These are phyloP conservation scores for Zaprionus kolodkinae DNA, from an alignment of 1,140 invertebrate species.

Conservation along the genomic window DNA sequence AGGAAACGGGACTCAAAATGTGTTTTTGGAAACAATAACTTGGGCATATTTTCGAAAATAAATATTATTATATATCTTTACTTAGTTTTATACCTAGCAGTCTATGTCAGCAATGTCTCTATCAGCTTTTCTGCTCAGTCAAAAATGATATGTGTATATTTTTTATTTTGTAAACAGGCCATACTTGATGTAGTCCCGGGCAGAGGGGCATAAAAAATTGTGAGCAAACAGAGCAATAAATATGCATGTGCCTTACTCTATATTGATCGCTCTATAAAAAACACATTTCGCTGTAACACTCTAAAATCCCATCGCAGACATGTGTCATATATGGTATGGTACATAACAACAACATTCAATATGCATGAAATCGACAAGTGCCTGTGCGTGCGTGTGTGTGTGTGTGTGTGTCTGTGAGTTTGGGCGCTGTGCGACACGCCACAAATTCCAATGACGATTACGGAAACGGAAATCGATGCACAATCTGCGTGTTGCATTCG, in stretches of 20 bases:
- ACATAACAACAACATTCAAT: slow-evolving; percentile 45
- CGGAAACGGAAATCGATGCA: slow-evolving; percentile 72
- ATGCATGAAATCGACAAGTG: slow-evolving; percentile 47
- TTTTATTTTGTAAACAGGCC: background rate
- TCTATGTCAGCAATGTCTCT: background rate
- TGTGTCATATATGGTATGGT: slow-evolving; percentile 9
- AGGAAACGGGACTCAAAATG: background rate
- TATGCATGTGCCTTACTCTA: slow-evolving; percentile 24
- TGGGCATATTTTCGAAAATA: background rate
- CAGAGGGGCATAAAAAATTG: slow-evolving; percentile 8
- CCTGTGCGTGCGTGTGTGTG: slow-evolving; percentile 7
- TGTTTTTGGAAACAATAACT: background rate
- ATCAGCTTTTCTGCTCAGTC: background rate
- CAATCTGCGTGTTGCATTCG: slow-evolving; percentile 55
- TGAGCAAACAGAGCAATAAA: slow-evolving; percentile 22
- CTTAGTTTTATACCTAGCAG: background rate
- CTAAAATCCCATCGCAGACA: slow-evolving; percentile 18
- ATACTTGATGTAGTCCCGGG: background rate
- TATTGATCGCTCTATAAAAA: slow-evolving; percentile 23
- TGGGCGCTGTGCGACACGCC: slow-evolving; percentile 49
- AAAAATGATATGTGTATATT: background rate
- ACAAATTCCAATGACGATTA: slow-evolving; percentile 27
- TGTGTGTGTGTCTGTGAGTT: slow-evolving; percentile 21
- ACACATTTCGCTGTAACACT: slow-evolving; percentile 2
- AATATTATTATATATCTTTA: background rate